phyloP scores from a whole-genome alignment of 2,888 invertebrate species.

The Torymus texanus region DNA sequence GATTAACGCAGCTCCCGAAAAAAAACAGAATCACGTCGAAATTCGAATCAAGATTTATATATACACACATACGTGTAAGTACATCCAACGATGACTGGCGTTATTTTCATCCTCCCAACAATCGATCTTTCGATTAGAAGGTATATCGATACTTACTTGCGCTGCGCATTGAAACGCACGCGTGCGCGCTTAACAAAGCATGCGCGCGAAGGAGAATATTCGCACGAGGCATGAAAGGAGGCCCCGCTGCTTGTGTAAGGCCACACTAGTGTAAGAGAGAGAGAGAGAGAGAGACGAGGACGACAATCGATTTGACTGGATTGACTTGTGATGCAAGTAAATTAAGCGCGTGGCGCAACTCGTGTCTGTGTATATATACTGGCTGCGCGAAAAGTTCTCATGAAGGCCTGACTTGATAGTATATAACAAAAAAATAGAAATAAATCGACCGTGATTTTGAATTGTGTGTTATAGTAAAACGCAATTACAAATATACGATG shows the following conservation, averaged over 20 bases:
- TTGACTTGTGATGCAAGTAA: constrained; percentile 36
- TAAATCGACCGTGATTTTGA: constrained; percentile 26
- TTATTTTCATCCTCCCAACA: constrained; percentile 14
- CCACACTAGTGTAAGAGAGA: too few relatives aligned
- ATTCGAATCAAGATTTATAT: constrained; percentile 35
- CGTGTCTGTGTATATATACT: neutral
- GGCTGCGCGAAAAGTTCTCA: constrained; percentile 30
- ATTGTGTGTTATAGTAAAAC: too few relatives aligned
- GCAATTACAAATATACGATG: too few relatives aligned
- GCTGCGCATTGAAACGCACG: neutral
- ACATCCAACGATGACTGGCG: constrained; percentile 43
- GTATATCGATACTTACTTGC: constrained; percentile 40
- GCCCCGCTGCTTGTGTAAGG: neutral
- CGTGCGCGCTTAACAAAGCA: constrained; percentile 24
- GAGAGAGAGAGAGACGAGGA: neutral
- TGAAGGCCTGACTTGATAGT: constrained; percentile 18
- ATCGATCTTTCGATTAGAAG: constrained; percentile 44
- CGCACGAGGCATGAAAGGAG: constrained; percentile 38
- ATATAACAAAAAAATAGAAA: constrained; percentile 5
- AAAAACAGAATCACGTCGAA: constrained; percentile 7
- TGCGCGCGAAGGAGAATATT: constrained; percentile 21
- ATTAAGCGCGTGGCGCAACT: constrained; percentile 45
- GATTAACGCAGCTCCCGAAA: neutral
- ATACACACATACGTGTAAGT: too few relatives aligned
- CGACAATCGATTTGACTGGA: neutral